Base-by-base conservation (phyloP, 53 echinoderm and acorn worm genomes). In the Stichopus horrens region DNA sequence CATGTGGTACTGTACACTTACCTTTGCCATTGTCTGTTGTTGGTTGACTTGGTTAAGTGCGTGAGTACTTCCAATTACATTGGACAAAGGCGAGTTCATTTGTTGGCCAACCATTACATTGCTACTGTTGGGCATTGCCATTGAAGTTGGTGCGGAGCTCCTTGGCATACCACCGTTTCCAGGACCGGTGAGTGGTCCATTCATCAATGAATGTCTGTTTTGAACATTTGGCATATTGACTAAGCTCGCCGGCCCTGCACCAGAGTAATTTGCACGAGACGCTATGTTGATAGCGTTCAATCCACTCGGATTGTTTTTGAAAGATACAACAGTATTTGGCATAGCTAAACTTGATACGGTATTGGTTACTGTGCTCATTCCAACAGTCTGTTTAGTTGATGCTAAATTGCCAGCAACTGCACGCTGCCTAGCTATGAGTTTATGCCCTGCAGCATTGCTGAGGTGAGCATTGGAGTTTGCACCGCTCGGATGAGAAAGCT, bases 321-420 rank as follows among this genome's bases (percentile, higher is more conserved):
- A 96, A 53, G 92, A 92, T 79, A 92, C 95, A 90, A 96, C 90
- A 86, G 92, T 95, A 88, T 86, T 92, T 71, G 90, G 82, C 88
- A 87, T 78, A 86, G 88, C 87, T 54, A 93, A 54, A 63, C 86
- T 94, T 76, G 88, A 91, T 79, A 90, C 90, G 77, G 89, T 88
- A 73, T 87, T 87, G 21, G 93, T 66, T 54, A 92, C 92, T 74
- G 92, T 90, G 52, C 92, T 91, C 74, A 86, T 86, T 58, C 93
- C 95, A 73, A 90, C 91, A 65, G 91, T 90, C 84, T 93, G 87
- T 53, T 87, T 87, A 53, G 54, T 74, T 9, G 87, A 74, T 4
- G 74, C 16, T 86, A 80, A 66, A 88, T 90, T 73, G 20, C 75
- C 74, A 55, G 22, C 56, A 23, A 55, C 52, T 54, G 16, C 52